Conservation (phyloP, 92 coral and sea anemone species). For the Zoanthus solanderi region DNA sequence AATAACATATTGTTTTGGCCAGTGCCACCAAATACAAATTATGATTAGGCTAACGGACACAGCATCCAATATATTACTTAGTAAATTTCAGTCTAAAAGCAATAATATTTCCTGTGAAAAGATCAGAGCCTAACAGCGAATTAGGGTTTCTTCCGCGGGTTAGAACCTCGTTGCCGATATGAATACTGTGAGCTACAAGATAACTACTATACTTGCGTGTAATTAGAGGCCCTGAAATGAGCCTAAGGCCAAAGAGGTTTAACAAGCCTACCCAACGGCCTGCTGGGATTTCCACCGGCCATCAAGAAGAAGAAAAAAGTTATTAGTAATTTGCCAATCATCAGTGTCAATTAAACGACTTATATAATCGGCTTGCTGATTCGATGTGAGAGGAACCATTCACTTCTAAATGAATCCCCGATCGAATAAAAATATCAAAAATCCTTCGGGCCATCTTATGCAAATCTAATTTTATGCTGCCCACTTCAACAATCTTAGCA, state of each 20-base stretch:
- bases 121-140: too few species aligned
- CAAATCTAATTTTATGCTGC: conserved; percentile 21
- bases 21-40: neutral
- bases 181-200: conserved; percentile 1
- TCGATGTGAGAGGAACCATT: conserved; percentile 52
- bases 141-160: too few species aligned
- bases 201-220: neutral
- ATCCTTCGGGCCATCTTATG: neutral
- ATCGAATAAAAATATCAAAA: neutral
- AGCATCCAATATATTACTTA: neutral
- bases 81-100: conserved; percentile 23
- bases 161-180: conserved; percentile 3
- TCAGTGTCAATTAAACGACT: conserved; percentile 1
- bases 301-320: conserved; percentile 50
- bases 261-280: neutral
- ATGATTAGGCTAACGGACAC: conserved; percentile 31
- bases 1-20: neutral
- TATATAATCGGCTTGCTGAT: conserved; percentile 49
- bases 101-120: neutral
- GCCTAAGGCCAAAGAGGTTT: neutral
- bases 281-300: conserved; percentile 37
- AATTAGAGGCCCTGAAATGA: conserved; percentile 45
- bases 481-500: too few species aligned
- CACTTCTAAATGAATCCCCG: conserved; percentile 23
- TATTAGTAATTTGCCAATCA: conserved; percentile 66